Evolutionary conservation across 2,888 invertebrate species (phyloP), one percentile per base, ranked within the genome.

Genomic region (Dexiosoma caninum): DNA sequence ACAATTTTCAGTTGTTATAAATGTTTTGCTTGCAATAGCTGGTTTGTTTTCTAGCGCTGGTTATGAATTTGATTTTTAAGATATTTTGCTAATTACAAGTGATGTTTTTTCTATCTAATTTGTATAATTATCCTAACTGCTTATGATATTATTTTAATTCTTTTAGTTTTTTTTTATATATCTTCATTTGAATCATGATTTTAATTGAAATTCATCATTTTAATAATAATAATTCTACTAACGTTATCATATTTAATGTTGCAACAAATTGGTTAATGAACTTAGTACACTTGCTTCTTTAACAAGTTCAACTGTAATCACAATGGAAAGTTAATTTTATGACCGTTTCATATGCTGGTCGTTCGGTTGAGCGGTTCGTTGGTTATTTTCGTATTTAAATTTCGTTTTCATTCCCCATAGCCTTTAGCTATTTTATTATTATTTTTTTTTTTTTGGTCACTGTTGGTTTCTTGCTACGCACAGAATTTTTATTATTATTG

Each of bases 401-500:
- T 72, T 42, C 19, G 21, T 32, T 46, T 53, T 72, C 16, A 49
- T 59, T 64, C 32, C 14, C 72, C 10, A 12, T 10, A 14, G 32
- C 10, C 19, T 60, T 51, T n/a, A n/a, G n/a, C n/a, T n/a, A n/a
- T n/a, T n/a, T n/a, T 40, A 9, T 19, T 5, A 9, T 2, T 35
- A 23, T 16, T 12, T 53, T 53, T 32, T 37, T 2, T 23, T 59
- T 30, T 35, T 16, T 2, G 9, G 2, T 49, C 37, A 16, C 30
- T 74, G 32, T 64, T 57, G 60, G 69, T 27, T 40, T 59, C 55
- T 59, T 57, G 49, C 44, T 64, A 32, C 32, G 55, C 32, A 71
- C 10, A 40, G 23, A 55, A 35, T 57, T 42, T 59, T 60, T 78
- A 75, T 79, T 78, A 60, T 75, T 75, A 70, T 80, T 70, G 75